Evolutionary conservation across 2,113 vertebrate species (phyloP).

Genomic region (Chamaetylas fuelleborni): DNA sequence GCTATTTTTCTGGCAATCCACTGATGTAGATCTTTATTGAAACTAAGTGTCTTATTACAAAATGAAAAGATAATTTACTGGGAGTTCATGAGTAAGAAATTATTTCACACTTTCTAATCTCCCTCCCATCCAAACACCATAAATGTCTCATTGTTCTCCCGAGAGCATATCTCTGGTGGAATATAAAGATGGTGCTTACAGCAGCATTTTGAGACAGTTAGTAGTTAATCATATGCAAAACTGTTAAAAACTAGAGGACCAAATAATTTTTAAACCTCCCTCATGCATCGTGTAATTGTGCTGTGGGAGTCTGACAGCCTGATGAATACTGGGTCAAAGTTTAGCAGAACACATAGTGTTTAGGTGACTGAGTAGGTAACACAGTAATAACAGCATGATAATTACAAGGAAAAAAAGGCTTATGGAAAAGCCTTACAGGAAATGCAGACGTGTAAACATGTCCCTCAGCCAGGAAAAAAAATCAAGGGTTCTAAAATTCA

Average conservation of each 20-base stretch:
- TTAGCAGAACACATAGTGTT: not conserved
- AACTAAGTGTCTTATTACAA: slow-evolving; percentile 27
- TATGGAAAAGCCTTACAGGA: not conserved
- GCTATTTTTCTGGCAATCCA: not conserved
- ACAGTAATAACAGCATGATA: not conserved
- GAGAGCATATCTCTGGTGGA: not conserved
- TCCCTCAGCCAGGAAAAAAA: not conserved
- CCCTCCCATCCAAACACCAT: slow-evolving; percentile 29
- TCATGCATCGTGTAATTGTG: slow-evolving; percentile 36
- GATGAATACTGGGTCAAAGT: not conserved
- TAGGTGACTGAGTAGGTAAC: not conserved
- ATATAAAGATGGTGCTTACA: slow-evolving; percentile 51
- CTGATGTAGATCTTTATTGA: not conserved
- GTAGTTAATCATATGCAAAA: slow-evolving; percentile 50
- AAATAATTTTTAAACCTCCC: slow-evolving; percentile 56
- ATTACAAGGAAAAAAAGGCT: not conserved
- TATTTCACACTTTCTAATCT: slow-evolving; percentile 17
- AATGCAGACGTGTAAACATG: not conserved
- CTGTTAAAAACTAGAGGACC: slow-evolving; percentile 48
- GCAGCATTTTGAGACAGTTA: slow-evolving; percentile 45
- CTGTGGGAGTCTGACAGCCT: not conserved
- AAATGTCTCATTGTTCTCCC: not conserved
- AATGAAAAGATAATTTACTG: slow-evolving; percentile 35
- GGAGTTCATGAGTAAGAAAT: slow-evolving; percentile 28
- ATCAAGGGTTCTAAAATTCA: not conserved